A percentile compares a stretch with the other conserved stretches of the same genome.
Conservation (phyloP, 2,113 vertebrate species). For the Sinosuthora webbiana region DNA sequence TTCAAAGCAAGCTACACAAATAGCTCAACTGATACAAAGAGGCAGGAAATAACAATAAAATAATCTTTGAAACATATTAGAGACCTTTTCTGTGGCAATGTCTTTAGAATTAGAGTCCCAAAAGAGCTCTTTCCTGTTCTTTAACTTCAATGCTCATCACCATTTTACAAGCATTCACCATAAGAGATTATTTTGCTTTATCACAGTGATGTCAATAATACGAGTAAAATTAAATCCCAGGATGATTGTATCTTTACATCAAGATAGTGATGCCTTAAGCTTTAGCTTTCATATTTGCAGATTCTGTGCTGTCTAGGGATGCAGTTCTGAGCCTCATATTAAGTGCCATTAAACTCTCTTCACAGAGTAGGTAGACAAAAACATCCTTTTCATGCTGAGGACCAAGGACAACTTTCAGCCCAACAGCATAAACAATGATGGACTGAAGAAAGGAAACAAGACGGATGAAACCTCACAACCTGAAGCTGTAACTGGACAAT, state of each 20-base stretch:
- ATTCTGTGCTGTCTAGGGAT: too few species aligned
- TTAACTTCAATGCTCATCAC: neutral
- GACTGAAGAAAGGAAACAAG: too few species aligned
- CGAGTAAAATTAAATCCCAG: neutral
- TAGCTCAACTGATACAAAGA: neutral
- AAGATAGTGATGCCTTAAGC: too few species aligned
- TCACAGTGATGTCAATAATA: neutral
- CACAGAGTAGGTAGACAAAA: too few species aligned
- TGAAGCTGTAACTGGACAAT: too few species aligned
- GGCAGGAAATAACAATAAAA: neutral
- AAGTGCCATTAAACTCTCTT: too few species aligned
- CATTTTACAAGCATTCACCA: neutral
- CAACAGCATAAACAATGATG: too few species aligned
- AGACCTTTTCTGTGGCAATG: neutral
- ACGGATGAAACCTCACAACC: too few species aligned
- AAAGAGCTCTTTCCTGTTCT: neutral
- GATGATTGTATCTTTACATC: neutral
- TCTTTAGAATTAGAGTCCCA: neutral
- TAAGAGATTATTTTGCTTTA: neutral
- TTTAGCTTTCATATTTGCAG: too few species aligned
- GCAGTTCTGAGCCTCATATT: too few species aligned
- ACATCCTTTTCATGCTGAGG: too few species aligned
- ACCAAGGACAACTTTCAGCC: too few species aligned
- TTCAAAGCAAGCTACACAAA: neutral
- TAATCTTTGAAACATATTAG: neutral